Percentiles rank a stretch among this genome's conserved stretches.
Conservation (phyloP, 2,797 vertebrate genomes). For the Phalanger gymnotis region DNA sequence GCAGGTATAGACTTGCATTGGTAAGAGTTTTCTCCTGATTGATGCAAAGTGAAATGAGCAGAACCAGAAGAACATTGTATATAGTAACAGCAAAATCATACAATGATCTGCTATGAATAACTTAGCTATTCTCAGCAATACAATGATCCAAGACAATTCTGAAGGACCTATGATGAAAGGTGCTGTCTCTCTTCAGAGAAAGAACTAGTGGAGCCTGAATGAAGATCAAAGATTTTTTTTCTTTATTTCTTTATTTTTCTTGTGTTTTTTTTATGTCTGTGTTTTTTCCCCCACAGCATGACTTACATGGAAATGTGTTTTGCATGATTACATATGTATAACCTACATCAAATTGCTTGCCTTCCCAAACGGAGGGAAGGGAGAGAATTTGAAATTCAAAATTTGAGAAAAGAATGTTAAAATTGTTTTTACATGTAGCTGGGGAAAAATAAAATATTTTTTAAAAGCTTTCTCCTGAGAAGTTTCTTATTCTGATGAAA, state of each 20-base stretch:
- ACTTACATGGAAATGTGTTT: not conserved
- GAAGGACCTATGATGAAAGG: not conserved
- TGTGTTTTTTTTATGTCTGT: not conserved
- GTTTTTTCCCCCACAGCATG: not conserved
- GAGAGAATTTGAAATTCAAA: not conserved
- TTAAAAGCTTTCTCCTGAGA: not conserved
- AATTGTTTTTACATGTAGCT: not conserved
- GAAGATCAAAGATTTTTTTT: not conserved
- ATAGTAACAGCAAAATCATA: not conserved
- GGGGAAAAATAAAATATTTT: not conserved
- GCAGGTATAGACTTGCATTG: not conserved
- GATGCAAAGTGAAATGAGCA: not conserved
- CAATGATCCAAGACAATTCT: not conserved
- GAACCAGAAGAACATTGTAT: not conserved
- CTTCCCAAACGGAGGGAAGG: not conserved
- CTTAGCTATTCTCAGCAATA: not conserved
- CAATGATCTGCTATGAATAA: not conserved
- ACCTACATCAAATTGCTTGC: not conserved
- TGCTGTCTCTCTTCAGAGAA: not conserved
- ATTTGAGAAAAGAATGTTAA: not conserved
- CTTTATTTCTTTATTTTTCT: not conserved
- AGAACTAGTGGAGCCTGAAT: not conserved
- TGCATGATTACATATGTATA: not conserved
- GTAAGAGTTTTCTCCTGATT: not conserved
- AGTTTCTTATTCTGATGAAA: not conserved